Evolutionary conservation across 2,113 vertebrate species (phyloP).

Genomic region (Gracilinanus agilis): DNA sequence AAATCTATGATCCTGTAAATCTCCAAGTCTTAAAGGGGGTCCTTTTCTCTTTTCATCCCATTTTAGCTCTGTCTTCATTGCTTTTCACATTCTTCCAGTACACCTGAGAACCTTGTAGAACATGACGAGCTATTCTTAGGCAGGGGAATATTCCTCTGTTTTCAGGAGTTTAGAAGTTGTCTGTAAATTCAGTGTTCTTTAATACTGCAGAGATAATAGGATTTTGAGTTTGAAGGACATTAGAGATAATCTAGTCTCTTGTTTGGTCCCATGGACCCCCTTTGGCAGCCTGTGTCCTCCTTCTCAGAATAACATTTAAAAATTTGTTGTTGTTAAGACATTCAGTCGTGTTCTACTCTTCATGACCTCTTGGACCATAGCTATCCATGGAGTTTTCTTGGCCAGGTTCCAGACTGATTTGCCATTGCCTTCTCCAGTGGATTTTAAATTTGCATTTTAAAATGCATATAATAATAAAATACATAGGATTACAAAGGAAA

Average conservation of each 20-base stretch:
- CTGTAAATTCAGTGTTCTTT: neutral
- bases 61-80: neutral
- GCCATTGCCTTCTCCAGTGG: no score
- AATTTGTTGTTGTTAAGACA: no score
- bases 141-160: neutral
- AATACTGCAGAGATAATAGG: neutral
- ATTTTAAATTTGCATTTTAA: neutral
- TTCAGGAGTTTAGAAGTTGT: neutral
- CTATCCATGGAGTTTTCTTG: no score
- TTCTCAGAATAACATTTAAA: neutral
- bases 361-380: no score
- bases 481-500: neutral
- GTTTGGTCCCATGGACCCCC: no score
- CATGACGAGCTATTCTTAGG: neutral
- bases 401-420: no score
- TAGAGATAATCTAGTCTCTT: neutral
- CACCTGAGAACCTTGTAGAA: neutral
- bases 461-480: neutral
- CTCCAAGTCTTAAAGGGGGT: neutral
- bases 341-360: no score
- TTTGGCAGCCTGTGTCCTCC: neutral
- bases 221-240: no score
- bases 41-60: neutral
- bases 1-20: neutral
- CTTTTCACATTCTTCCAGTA: neutral